Base-by-base conservation (phyloP, 2,797 vertebrate species). In the Anguilla obscura region DNA sequence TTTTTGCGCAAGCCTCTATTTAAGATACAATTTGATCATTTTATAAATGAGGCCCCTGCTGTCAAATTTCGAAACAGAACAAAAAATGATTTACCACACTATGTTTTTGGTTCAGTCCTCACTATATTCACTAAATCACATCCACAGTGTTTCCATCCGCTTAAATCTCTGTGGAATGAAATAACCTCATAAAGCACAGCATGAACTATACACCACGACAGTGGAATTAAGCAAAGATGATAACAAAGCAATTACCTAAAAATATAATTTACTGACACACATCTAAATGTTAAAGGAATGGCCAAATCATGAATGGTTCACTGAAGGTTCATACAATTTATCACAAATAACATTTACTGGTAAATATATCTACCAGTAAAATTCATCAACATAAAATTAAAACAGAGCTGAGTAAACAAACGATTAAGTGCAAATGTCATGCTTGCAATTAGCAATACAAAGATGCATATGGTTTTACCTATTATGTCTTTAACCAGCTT, bases 181-280 rank as follows among this genome's bases (percentile, higher is more conserved):
- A 40, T 0, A 76, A 76, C 74, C 30, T 21, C 30, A 40, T 76
- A 76, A 76, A 76, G 74, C 74, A 76, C 74, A 76, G 74, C 74
- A 76, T 40, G 74, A 76, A 76, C 74, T 18, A 76, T 76, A 18
- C 74, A 12, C 1, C 12, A 16, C 16, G 30, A 74, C 69, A 74
- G 69, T 36, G 8, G 30, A 40, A 76, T 76, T 76, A 76, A 76
- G 40, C 74, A 76, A 76, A 76, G 74, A 76, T 21, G 74, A 76
- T 76, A 76, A 76, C 36, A 76, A 76, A n/a, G 74, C 74, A 76
- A 76, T 76, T 76, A 76, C 74, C 74, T 76, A 76, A 76, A 40
- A 40, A 33, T 76, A 33, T 40, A 3, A 76, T 76, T 76, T 76
- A 76, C 6, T 76, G 74, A 76, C 74, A 76, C 74, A 40, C 36